These are phyloP conservation scores for Trissolcus japonicus DNA, from an alignment of 2,888 invertebrate genomes.

Conservation along the genomic window DNA sequence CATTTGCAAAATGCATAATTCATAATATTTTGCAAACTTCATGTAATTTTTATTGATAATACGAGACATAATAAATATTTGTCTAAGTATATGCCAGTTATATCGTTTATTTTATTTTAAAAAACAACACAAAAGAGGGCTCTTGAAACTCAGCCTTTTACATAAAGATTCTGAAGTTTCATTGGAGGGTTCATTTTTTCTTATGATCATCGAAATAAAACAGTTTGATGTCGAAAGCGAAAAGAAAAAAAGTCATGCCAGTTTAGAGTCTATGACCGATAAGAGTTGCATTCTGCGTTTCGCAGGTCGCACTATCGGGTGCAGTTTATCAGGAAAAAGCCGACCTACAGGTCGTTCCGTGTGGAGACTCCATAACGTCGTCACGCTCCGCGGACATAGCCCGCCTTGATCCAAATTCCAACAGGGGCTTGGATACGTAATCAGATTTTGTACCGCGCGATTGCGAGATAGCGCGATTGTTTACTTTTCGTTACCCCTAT, in stretches of 20 bases:
- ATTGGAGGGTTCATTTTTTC: too few species aligned
- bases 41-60: too few species aligned
- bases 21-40: too few species aligned
- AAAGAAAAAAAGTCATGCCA: neutral
- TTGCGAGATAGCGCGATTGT: constrained; percentile 43
- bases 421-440: constrained; percentile 43
- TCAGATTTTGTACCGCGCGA: constrained; percentile 39
- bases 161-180: too few species aligned
- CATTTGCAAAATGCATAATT: too few species aligned
- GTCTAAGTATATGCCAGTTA: too few species aligned
- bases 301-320: constrained; percentile 28
- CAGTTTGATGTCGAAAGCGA: too few species aligned
- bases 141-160: too few species aligned
- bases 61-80: too few species aligned
- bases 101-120: too few species aligned
- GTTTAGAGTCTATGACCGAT: constrained; percentile 20
- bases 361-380: constrained; percentile 53
- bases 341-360: constrained; percentile 56
- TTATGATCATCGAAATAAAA: too few species aligned
- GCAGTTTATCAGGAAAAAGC: constrained; percentile 33
- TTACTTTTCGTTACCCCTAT: constrained; percentile 38
- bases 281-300: constrained; percentile 22
- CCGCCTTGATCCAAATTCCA: constrained; percentile 59
- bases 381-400: constrained; percentile 57
- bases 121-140: too few species aligned